Conservation (phyloP, 2,113 vertebrate genomes). For the Trichechus manatus region DNA sequence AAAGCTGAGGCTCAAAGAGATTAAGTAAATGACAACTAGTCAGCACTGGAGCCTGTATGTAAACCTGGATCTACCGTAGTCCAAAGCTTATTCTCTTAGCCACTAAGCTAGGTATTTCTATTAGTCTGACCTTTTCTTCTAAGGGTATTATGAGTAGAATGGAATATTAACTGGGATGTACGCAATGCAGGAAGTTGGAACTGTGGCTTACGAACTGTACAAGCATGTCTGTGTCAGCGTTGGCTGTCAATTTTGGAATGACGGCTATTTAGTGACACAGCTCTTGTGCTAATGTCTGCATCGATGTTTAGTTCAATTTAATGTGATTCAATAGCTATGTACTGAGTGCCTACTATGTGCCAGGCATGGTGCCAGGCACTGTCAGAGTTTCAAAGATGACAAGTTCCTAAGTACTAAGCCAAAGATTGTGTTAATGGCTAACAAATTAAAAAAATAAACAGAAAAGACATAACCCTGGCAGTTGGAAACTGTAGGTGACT, state of each 20-base stretch:
- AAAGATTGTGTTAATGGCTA: conserved; percentile 9
- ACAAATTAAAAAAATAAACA: not conserved
- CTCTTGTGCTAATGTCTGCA: not conserved
- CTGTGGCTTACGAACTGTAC: not conserved
- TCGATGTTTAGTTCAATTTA: conserved; percentile 29
- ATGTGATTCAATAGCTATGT: not conserved
- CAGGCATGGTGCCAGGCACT: not conserved
- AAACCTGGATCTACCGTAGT: not conserved
- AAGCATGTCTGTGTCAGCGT: conserved; percentile 56
- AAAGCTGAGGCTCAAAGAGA: not conserved
- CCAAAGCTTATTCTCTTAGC: not conserved
- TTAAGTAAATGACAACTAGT: not conserved
- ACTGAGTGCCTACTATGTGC: not conserved
- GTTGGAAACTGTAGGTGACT: not conserved
- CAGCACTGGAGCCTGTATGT: not conserved
- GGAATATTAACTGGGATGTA: not conserved
- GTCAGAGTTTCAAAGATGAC: conserved; percentile 11
- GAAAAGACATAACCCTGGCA: conserved; percentile 32
- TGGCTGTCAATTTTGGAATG: conserved; percentile 51
- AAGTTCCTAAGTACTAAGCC: conserved; percentile 1
- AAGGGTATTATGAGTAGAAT: conserved; percentile 30
- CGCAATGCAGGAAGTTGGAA: conserved; percentile 60
- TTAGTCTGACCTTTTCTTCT: conserved; percentile 43
- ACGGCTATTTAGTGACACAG: conserved; percentile 50
- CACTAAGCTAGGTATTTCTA: not conserved